These are phyloP conservation scores for Myrmecobius fasciatus DNA, from an alignment of 2,113 vertebrate species.

Conservation along the genomic window DNA sequence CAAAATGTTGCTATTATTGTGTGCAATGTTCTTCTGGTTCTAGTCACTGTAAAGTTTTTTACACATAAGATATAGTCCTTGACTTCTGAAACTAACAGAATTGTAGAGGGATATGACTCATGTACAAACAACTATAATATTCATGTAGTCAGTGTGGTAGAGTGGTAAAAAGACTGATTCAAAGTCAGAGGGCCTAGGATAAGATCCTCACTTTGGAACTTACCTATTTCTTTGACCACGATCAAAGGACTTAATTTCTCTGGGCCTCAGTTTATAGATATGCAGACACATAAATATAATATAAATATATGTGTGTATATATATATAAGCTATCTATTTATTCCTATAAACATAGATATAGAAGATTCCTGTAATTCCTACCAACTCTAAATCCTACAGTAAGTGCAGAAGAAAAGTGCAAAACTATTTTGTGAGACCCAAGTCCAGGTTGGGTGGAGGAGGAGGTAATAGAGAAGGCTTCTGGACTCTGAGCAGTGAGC, in stretches of 20 bases:
- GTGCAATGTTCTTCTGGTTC: too few species aligned
- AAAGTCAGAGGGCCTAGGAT: not conserved
- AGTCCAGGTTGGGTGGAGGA: not conserved
- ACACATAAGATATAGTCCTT: not conserved
- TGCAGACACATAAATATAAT: too few species aligned
- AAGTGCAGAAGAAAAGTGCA: not conserved
- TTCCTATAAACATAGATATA: not conserved
- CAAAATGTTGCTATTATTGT: too few species aligned
- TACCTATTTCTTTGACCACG: not conserved
- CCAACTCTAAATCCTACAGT: not conserved
- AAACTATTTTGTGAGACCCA: not conserved
- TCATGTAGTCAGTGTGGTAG: not conserved
- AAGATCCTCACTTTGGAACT: not conserved
- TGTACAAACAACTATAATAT: not conserved
- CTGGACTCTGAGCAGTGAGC: not conserved
- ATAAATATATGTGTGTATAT: too few species aligned
- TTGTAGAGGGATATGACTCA: not conserved
- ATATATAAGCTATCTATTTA: too few species aligned
- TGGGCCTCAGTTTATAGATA: not conserved
- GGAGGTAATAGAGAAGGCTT: not conserved
- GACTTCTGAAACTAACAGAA: not conserved
- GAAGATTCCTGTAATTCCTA: not conserved
- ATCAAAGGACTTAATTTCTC: not conserved
- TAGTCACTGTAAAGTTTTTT: not conserved
- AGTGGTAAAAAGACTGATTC: not conserved